A percentile compares a stretch with the other conserved stretches of the same genome.
These are phyloP conservation scores for Steinernema carpocapsae DNA, from an alignment of 2,888 invertebrate genomes.

Conservation along the genomic window DNA sequence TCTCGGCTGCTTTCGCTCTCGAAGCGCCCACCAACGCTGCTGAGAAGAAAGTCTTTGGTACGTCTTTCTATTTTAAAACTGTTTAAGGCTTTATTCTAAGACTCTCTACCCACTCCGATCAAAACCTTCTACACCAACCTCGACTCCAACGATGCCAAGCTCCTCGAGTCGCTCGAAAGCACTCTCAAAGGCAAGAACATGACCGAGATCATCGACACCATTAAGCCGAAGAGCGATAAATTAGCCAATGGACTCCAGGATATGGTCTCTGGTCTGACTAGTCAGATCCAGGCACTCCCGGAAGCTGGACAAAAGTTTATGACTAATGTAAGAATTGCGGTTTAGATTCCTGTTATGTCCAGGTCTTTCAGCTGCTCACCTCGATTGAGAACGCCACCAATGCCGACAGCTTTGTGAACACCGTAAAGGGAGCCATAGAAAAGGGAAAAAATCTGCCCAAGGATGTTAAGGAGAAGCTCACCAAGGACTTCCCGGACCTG, in stretches of 20 bases:
- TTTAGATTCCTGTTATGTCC: not conserved
- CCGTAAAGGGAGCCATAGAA: not conserved
- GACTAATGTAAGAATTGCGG: not conserved
- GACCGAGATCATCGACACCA: not conserved
- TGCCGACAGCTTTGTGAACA: not conserved
- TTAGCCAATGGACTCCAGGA: not conserved
- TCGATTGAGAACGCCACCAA: not conserved
- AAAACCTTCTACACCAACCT: not conserved
- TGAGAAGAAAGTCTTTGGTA: not conserved
- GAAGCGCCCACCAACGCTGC: not conserved
- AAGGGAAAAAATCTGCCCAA: conserved; percentile 6
- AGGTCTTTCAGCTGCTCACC: not conserved
- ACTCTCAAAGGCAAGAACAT: not conserved
- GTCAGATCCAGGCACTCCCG: not conserved
- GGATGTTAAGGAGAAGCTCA: not conserved
- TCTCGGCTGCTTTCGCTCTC: not conserved
- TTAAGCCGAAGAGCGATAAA: not conserved
- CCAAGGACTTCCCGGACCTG: not conserved
- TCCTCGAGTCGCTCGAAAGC: not conserved
- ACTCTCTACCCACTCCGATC: not conserved
- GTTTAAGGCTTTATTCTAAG: no score
- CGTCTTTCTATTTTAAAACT: not conserved
- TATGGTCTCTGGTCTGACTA: not conserved
- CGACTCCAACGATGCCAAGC: not conserved
- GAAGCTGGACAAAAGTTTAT: not conserved